phyloP scores from a whole-genome alignment of 2,797 vertebrate species.

The Hoplostethus atlanticus region DNA sequence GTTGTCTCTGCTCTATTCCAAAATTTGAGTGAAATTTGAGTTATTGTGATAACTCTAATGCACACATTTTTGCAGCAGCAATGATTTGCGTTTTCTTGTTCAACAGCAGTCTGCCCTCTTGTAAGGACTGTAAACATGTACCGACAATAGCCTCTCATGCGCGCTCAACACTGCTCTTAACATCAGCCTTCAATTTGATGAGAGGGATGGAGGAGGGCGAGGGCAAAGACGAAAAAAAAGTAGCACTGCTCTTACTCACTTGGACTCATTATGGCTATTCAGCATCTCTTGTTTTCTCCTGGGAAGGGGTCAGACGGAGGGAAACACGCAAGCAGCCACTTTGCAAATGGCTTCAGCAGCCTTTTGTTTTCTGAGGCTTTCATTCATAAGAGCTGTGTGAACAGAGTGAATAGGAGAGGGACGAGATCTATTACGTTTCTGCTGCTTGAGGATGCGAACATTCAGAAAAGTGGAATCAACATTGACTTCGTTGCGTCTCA shows the following conservation, averaged over 20 bases:
- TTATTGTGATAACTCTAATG: not conserved
- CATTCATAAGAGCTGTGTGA: conserved; percentile 27
- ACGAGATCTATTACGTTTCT: conserved; percentile 25
- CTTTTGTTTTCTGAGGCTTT: conserved; percentile 47
- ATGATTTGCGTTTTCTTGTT: not conserved
- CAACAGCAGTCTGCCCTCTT: conserved; percentile 29
- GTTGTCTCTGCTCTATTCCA: not conserved
- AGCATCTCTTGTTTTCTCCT: conserved; percentile 12
- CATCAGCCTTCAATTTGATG: conserved; percentile 45
- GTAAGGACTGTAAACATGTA: not conserved
- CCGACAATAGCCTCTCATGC: conserved; percentile 23
- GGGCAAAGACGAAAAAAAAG: not conserved
- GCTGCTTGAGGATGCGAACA: conserved; percentile 15
- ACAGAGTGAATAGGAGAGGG: conserved; percentile 16
- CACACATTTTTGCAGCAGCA: conserved; percentile 7
- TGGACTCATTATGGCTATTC: conserved; percentile 38
- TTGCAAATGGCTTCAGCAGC: conserved; percentile 16
- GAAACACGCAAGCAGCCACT: conserved; percentile 33
- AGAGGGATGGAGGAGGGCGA: conserved; percentile 13
- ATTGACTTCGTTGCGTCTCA: conserved; percentile 27
- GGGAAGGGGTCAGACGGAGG: conserved; percentile 42
- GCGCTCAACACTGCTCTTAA: conserved; percentile 13
- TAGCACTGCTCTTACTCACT: conserved; percentile 19
- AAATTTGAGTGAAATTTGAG: not conserved
- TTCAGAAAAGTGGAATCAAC: conserved; percentile 24